These are phyloP conservation scores for Lymantria monacha DNA, from an alignment of 2,888 invertebrate species.

Conservation along the genomic window DNA sequence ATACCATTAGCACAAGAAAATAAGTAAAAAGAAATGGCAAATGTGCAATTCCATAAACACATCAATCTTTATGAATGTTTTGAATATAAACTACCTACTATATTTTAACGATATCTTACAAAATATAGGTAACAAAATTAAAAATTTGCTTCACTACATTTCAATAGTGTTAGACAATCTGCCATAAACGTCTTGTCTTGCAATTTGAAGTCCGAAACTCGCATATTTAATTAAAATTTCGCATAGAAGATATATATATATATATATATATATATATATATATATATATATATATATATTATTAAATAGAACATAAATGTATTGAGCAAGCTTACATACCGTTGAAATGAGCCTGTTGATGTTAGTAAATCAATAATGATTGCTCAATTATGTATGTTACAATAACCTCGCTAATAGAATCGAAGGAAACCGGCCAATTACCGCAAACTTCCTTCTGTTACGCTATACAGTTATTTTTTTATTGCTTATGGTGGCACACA, in stretches of 20 bases:
- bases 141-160: background rate
- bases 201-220: background rate
- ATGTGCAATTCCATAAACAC: background rate
- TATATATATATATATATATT: too few species aligned
- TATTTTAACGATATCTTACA: background rate
- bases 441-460: constrained; percentile 35
- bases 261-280: too few species aligned
- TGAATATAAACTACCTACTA: background rate
- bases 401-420: constrained; percentile 43
- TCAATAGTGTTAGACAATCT: background rate
- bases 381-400: constrained; percentile 39
- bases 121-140: background rate
- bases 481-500: too few species aligned
- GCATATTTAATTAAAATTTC: background rate
- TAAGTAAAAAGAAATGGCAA: background rate
- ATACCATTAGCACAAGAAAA: background rate
- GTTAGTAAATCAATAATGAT: constrained; percentile 16
- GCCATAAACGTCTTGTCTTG: background rate
- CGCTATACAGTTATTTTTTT: too few species aligned
- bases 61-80: background rate
- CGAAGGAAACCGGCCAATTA: constrained; percentile 38
- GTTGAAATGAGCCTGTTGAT: background rate
- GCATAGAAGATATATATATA: background rate
- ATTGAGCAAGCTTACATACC: background rate
- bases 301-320: background rate